phyloP scores from a whole-genome alignment of 2,113 vertebrate genomes.

The Dromiciops gliroides region DNA sequence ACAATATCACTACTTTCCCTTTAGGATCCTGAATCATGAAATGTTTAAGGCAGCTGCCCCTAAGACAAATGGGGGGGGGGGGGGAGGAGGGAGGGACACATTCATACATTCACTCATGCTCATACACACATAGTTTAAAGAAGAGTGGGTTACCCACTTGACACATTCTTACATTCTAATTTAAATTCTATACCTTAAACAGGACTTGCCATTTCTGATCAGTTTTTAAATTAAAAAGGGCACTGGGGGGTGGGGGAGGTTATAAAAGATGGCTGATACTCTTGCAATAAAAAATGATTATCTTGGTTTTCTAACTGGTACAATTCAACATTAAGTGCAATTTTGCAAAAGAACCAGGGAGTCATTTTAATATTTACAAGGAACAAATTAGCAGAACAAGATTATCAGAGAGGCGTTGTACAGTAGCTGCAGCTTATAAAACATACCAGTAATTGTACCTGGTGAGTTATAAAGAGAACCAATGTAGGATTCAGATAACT shows the following conservation, averaged over 20 bases:
- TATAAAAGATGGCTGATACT: constrained; percentile 66
- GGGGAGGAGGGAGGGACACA: constrained; percentile 47
- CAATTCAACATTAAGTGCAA: constrained; percentile 85
- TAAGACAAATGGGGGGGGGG: constrained; percentile 61
- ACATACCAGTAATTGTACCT: constrained; percentile 87
- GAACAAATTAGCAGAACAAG: constrained; percentile 85
- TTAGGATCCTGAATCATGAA: constrained; percentile 62
- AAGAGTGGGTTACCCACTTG: constrained; percentile 70
- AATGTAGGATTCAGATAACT: constrained; percentile 82
- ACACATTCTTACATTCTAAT: constrained; percentile 64
- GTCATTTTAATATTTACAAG: constrained; percentile 87
- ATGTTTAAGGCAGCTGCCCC: constrained; percentile 61
- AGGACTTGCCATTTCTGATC: constrained; percentile 65
- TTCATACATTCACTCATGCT: constrained; percentile 71
- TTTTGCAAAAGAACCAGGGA: constrained; percentile 83
- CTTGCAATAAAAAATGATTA: constrained; percentile 78
- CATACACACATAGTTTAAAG: constrained; percentile 66
- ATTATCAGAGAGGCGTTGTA: constrained; percentile 85
- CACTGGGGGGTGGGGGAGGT: background rate
- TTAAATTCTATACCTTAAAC: constrained; percentile 66
- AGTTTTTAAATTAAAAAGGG: constrained; percentile 68
- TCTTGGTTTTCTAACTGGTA: constrained; percentile 76
- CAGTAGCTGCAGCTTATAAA: constrained; percentile 89
- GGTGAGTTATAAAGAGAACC: constrained; percentile 84
- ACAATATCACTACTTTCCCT: constrained; percentile 65